These are phyloP conservation scores for Aleiodes leptofemur DNA, from an alignment of 2,888 invertebrate species.

Conservation along the genomic window DNA sequence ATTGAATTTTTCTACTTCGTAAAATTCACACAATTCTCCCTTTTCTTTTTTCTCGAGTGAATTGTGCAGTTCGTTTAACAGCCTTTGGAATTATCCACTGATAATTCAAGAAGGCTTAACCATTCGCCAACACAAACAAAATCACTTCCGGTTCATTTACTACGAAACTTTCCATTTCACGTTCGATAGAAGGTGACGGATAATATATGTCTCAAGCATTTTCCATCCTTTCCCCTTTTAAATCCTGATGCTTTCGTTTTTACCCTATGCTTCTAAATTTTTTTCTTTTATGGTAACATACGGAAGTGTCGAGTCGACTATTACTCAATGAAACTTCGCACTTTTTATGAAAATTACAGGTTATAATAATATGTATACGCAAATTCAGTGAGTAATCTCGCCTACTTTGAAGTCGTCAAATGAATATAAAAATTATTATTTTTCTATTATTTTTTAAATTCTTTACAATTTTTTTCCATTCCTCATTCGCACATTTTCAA, in stretches of 20 bases:
- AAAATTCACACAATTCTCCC: no score
- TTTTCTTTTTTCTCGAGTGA: no score
- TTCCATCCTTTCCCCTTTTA: constrained; percentile 27
- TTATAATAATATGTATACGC: no score
- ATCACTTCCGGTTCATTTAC: constrained; percentile 31
- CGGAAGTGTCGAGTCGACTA: constrained; percentile 28
- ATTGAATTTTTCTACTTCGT: no score
- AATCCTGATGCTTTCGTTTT: constrained; percentile 18
- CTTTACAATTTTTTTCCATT: constrained; percentile 6
- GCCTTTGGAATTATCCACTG: background rate
- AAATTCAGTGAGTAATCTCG: no score
- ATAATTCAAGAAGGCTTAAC: constrained; percentile 12
- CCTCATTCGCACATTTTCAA: no score
- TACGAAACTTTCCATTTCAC: constrained; percentile 28
- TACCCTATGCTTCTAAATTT: background rate
- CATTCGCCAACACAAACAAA: constrained; percentile 1
- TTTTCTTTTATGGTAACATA: constrained; percentile 1
- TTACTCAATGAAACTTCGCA: constrained; percentile 8
- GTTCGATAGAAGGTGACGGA: constrained; percentile 33
- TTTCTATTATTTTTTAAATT: background rate
- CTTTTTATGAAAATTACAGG: constrained; percentile 6
- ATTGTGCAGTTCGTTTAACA: background rate
- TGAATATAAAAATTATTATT: no score
- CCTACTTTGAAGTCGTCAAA: no score
- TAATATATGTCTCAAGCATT: constrained; percentile 19